Conservation (phyloP, 2,888 invertebrate species). For the Lissocephala sabroskyi region DNA sequence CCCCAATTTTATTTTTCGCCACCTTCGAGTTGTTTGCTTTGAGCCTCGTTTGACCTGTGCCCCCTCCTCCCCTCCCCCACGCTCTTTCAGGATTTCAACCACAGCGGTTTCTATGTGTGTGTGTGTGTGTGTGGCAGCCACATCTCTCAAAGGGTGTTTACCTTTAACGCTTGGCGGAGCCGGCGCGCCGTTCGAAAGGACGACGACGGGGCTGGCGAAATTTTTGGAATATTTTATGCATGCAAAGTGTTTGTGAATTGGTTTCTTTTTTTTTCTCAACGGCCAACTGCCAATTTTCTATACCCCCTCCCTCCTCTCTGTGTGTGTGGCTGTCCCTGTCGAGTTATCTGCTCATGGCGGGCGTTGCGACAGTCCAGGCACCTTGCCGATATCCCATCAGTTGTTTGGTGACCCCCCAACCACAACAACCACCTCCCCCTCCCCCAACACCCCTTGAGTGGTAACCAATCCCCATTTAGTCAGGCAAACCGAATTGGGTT, state of each 20-base stretch:
- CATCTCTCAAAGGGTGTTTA: conserved; percentile 67
- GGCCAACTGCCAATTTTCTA: conserved; percentile 67
- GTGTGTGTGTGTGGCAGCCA: too few species aligned
- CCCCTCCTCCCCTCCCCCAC: too few species aligned
- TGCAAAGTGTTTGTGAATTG: conserved; percentile 73
- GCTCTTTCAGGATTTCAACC: background rate
- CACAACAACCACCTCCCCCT: background rate
- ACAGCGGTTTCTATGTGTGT: too few species aligned
- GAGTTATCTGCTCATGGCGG: conserved; percentile 62
- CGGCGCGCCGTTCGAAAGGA: conserved; percentile 29
- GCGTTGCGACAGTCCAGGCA: background rate
- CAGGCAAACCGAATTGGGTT: conserved; percentile 59
- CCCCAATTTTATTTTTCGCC: too few species aligned
- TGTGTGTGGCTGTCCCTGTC: conserved; percentile 38
- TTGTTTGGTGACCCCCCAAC: conserved; percentile 50
- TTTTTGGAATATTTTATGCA: conserved; percentile 71
- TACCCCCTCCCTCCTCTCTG: conserved; percentile 16
- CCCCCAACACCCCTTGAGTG: conserved; percentile 14
- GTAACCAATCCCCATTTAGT: conserved; percentile 23
- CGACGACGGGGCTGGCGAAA: conserved; percentile 43
- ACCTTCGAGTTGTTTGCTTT: too few species aligned
- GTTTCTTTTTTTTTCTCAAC: conserved; percentile 71
- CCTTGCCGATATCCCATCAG: conserved; percentile 29
- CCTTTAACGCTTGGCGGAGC: conserved; percentile 48
- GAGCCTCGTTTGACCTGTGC: conserved; percentile 61